Conservation (phyloP, 2,113 vertebrate species). For the Sander lucioperca region DNA sequence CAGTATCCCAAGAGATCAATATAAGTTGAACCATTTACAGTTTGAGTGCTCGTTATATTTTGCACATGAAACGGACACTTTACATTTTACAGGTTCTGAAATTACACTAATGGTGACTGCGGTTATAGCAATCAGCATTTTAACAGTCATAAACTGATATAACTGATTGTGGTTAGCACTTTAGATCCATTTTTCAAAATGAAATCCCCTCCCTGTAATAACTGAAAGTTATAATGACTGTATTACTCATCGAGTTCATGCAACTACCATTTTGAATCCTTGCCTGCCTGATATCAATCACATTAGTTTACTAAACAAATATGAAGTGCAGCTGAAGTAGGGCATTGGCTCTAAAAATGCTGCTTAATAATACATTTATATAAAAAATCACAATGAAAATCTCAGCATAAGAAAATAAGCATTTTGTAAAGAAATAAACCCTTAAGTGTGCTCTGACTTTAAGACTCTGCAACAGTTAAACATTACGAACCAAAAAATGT, state of each 20-base stretch:
- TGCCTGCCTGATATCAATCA: not conserved
- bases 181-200: conserved; percentile 47
- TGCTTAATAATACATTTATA: not conserved
- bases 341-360: not conserved
- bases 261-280: not conserved
- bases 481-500: not conserved
- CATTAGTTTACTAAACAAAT: not conserved
- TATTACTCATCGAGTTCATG: conserved; percentile 13
- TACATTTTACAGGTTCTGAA: conserved; percentile 53
- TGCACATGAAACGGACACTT: conserved; percentile 50
- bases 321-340: not conserved
- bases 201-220: conserved; percentile 1
- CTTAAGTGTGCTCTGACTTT: not conserved
- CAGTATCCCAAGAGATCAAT: conserved; percentile 32
- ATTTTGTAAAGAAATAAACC: not conserved
- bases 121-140: conserved; percentile 49
- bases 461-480: not conserved
- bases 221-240: not conserved
- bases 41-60: conserved; percentile 71
- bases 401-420: not conserved
- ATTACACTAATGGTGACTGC: conserved; percentile 64
- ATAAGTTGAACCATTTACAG: conserved; percentile 55
- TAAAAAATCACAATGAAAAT: not conserved
- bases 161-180: conserved; percentile 55
- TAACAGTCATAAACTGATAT: conserved; percentile 45